Evolutionary conservation across 1,140 invertebrate genomes (phyloP), one percentile per base, ranked within the genome.

Genomic region (Lysiphlebus fabarum): DNA sequence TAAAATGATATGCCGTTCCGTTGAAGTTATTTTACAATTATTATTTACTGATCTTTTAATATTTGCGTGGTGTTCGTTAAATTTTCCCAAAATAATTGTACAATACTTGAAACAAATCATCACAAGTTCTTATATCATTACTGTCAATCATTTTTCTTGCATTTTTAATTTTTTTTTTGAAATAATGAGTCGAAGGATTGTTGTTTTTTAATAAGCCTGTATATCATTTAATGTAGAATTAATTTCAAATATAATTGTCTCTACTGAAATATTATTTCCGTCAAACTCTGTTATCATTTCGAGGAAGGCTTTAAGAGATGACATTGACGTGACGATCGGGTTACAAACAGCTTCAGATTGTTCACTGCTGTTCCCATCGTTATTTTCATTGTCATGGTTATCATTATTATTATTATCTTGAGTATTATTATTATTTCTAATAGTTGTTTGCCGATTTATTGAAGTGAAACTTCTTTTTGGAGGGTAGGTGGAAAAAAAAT

Each of bases 81-180:
- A 57, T 49, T 41, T 49, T 45, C 1, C 41, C 54, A 37, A 56
- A 47, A 47, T 56, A 45, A 14, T 45, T 56, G 3, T 26, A 10
- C 0, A 56, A 10, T 10, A 36, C 45, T 37, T 47, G 54, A 37
- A 56, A 45, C 6, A 56, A 36, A 37, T 45, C 54, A 5, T 11
- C n/a, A 7, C 33, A 14, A 34, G 54, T 11, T 56, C 54, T 14
- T 5, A 56, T 56, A n/a, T 56, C 42, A 8, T 45, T 26, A 8
- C 54, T 42, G n/a, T 56, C 54, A 45, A 56, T 56, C 54, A 56
- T 56, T 37, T 56, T 56, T 37, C 54, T 56, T 9, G 54, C 54
- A 8, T 56, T 10, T 45, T n/a, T 44, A 14, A 56, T 44, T n/a
- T 56, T 12, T 47, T 56, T 36, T 47, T 56, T 45, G 26, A 56